phyloP scores from a whole-genome alignment of 2,113 vertebrate genomes.

The Chelonoidis abingdonii region DNA sequence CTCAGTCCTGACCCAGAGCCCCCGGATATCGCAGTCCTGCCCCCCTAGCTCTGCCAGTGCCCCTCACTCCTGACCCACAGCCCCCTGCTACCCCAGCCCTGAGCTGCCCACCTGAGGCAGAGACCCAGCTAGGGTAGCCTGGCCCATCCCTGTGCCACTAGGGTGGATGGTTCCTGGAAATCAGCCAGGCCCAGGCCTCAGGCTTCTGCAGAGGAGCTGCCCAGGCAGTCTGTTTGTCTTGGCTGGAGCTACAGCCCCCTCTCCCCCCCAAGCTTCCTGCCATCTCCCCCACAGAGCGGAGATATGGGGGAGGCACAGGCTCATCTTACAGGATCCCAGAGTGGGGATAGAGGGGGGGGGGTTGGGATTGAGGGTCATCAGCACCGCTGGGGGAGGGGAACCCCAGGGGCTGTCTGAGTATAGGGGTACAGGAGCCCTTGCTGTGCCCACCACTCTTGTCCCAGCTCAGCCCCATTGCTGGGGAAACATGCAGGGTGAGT shows the following conservation, averaged over 20 bases:
- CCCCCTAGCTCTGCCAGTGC: not conserved
- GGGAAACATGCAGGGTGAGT: not conserved
- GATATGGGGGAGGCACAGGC: not conserved
- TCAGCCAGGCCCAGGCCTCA: not conserved
- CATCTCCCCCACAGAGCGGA: not conserved
- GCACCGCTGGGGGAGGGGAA: not conserved
- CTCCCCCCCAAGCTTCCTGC: not conserved
- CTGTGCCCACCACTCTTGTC: not conserved
- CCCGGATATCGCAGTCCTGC: not conserved
- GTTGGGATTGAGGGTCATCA: not conserved
- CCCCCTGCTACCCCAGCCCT: not conserved
- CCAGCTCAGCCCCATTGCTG: not conserved
- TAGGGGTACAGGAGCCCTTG: not conserved
- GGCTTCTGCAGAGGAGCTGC: not conserved
- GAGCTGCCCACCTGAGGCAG: not conserved
- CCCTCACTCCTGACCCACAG: not conserved
- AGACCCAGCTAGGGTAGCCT: not conserved
- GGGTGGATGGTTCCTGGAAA: not conserved
- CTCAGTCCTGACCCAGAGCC: not conserved
- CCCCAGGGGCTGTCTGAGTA: not conserved
- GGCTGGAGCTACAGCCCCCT: not conserved
- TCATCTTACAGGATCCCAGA: not conserved
- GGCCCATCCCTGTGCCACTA: not conserved
- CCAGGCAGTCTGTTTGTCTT: not conserved
- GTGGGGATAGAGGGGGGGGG: not conserved